A percentile compares a stretch with the other conserved stretches of the same genome.
Evolutionary conservation across 1,140 invertebrate species (phyloP).

Genomic region (Streblospio benedicti): DNA sequence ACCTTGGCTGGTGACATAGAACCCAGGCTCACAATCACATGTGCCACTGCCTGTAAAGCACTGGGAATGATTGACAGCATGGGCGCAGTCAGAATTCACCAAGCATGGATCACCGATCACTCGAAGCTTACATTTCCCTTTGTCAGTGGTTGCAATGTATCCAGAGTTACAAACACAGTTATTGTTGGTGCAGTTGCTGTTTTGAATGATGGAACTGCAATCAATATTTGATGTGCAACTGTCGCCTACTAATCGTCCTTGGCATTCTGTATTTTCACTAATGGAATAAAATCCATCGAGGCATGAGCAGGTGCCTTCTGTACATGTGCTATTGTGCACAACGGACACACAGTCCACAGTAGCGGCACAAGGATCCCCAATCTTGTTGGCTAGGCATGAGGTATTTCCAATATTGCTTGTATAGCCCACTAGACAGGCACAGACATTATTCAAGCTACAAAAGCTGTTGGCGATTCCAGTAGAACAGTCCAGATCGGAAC

Average conservation of each 20-base stretch:
- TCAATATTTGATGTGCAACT: slow-evolving; percentile 18
- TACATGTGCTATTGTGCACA: not conserved
- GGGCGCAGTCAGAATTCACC: slow-evolving; percentile 16
- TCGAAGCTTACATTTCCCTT: slow-evolving; percentile 16
- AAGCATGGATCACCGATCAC: slow-evolving; percentile 20
- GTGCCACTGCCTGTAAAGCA: not conserved
- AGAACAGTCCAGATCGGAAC: slow-evolving; percentile 14
- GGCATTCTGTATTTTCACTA: slow-evolving; percentile 17
- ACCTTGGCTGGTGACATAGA: not conserved
- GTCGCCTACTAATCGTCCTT: slow-evolving; percentile 6
- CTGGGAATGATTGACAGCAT: not conserved
- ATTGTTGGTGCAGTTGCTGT: slow-evolving; percentile 17
- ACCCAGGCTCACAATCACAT: not conserved
- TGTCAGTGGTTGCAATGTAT: slow-evolving; percentile 14
- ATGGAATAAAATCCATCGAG: not conserved
- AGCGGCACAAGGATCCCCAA: not conserved
- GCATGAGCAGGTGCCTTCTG: not conserved
- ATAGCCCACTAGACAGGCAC: slow-evolving; percentile 18
- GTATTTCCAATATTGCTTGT: not conserved
- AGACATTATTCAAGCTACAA: slow-evolving; percentile 12
- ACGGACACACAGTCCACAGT: not conserved
- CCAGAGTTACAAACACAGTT: slow-evolving; percentile 21
- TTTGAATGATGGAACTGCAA: slow-evolving; percentile 18
- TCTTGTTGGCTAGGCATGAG: not conserved
- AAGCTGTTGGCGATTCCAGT: slow-evolving; percentile 11